A percentile compares a stretch with the other conserved stretches of the same genome.
Evolutionary conservation across 2,888 invertebrate species (phyloP).

Genomic region (Leptopterna dolabrata): DNA sequence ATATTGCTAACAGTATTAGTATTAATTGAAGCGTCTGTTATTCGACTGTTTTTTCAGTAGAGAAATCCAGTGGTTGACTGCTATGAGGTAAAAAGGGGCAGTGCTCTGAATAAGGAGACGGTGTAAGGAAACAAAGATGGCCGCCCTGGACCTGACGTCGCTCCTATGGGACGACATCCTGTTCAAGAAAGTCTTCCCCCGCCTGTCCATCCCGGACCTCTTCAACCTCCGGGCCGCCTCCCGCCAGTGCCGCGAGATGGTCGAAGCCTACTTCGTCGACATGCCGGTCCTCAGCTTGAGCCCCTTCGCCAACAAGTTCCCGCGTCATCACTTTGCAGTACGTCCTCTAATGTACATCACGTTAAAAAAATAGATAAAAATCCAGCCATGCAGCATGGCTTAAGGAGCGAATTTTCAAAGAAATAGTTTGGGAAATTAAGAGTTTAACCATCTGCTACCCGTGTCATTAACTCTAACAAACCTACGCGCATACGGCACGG

Average conservation of each 20-base stretch:
- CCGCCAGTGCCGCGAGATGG: background rate
- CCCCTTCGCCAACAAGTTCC: constrained; percentile 1
- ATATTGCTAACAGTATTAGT: too few species aligned
- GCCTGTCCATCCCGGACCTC: constrained; percentile 12
- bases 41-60: too few species aligned
- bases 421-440: too few species aligned
- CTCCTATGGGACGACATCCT: constrained; percentile 37
- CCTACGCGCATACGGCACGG: too few species aligned
- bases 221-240: constrained; percentile 28
- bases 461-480: too few species aligned
- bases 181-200: constrained; percentile 37
- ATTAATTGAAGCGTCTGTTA: too few species aligned
- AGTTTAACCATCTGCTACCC: too few species aligned
- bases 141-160: constrained; percentile 1
- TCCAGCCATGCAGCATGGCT: too few species aligned
- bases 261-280: constrained; percentile 22
- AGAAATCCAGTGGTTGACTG: background rate
- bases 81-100: background rate
- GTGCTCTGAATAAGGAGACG: background rate
- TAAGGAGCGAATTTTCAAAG: too few species aligned
- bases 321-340: constrained; percentile 6
- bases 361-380: background rate
- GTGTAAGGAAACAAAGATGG: background rate
- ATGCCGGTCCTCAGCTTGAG: constrained; percentile 11
- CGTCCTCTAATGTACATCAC: background rate